phyloP scores from a whole-genome alignment of 2,888 invertebrate species.

The Venusia cambrica region DNA sequence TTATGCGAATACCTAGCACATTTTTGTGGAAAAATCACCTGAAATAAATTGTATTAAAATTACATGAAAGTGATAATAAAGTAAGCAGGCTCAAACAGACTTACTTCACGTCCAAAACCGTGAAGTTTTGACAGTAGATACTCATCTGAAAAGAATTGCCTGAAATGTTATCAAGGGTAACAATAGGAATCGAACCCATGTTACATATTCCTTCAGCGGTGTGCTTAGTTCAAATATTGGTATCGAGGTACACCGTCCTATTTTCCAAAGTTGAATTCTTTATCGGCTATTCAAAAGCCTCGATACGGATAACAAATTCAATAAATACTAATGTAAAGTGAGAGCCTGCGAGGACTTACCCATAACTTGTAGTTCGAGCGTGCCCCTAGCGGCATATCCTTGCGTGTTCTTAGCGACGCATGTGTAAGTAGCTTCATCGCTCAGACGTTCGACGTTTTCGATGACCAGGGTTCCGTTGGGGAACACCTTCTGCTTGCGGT shows the following conservation, averaged over 20 bases:
- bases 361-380: conserved; percentile 96
- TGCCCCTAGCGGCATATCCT: conserved; percentile 93
- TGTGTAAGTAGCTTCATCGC: conserved; percentile 96
- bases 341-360: too few relatives aligned
- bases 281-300: too few relatives aligned
- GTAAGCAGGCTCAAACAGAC: conserved; percentile 31
- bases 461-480: conserved; percentile 96
- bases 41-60: conserved; percentile 38
- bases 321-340: too few relatives aligned
- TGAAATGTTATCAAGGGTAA: too few relatives aligned
- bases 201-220: too few relatives aligned
- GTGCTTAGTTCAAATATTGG: too few relatives aligned
- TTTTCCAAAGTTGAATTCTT: too few relatives aligned
- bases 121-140: too few relatives aligned
- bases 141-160: too few relatives aligned
- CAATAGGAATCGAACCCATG: too few relatives aligned
- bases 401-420: conserved; percentile 96
- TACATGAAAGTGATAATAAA: conserved; percentile 15
- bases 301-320: too few relatives aligned
- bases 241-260: too few relatives aligned
- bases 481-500: conserved; percentile 96
- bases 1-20: conserved; percentile 22
- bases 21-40: conserved; percentile 30
- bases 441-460: conserved; percentile 94
- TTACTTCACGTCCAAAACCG: not conserved